Evolutionary conservation across 2,113 vertebrate genomes (phyloP).

Genomic region (Nannospalax galili): DNA sequence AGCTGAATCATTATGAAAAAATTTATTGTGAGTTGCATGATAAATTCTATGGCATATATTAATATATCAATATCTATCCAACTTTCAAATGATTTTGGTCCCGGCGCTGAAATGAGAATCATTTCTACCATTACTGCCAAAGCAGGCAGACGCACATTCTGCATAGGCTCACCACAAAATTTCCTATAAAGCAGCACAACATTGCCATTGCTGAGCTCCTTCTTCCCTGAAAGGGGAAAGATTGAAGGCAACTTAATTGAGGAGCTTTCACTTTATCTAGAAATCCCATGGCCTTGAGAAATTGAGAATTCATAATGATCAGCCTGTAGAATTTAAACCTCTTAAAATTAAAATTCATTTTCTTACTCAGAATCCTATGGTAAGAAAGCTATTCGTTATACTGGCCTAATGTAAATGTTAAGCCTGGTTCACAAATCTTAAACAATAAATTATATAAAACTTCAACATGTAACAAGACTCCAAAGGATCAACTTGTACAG

Average conservation of each 20-base stretch:
- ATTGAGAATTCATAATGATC: not conserved
- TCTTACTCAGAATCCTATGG: not conserved
- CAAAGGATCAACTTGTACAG: not conserved
- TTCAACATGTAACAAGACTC: not conserved
- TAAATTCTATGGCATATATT: not conserved
- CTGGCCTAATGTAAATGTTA: not conserved
- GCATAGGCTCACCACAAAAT: not conserved
- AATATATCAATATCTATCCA: not conserved
- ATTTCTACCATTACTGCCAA: not conserved
- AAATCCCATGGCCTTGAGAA: not conserved
- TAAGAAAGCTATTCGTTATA: not conserved
- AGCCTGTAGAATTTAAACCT: not conserved
- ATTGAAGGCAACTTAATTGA: not conserved
- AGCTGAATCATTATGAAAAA: not conserved
- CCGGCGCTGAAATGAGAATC: constrained; percentile 13
- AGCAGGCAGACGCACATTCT: not conserved
- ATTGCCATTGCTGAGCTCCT: no score
- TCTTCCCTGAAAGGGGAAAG: not conserved
- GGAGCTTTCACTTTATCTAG: not conserved
- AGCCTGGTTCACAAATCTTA: not conserved
- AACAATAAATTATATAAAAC: not conserved
- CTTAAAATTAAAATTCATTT: not conserved
- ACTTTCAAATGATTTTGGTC: not conserved
- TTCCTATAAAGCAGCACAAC: not conserved
- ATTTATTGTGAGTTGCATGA: not conserved